These are phyloP conservation scores for Lamellibrachia luymesi DNA, from an alignment of 1,140 invertebrate genomes.

Conservation along the genomic window DNA sequence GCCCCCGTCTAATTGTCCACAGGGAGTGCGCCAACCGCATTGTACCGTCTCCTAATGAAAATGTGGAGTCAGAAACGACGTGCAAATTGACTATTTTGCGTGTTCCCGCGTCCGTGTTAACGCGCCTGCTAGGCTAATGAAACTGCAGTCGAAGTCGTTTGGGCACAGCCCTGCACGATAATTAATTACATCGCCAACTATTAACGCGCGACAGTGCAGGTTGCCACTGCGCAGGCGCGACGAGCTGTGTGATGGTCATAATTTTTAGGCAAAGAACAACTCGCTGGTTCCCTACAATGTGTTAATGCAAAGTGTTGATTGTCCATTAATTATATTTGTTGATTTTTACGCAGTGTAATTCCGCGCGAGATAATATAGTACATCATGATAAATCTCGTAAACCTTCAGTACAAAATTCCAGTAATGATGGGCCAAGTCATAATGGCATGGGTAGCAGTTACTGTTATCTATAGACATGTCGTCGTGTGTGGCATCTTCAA, in stretches of 20 bases:
- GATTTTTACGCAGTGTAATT: too few species aligned
- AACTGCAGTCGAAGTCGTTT: slow-evolving; percentile 1
- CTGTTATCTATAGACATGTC: too few species aligned
- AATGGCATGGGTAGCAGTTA: too few species aligned
- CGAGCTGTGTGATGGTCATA: neutral
- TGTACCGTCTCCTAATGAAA: neutral
- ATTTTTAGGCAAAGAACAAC: neutral
- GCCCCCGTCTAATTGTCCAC: neutral
- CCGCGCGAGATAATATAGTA: too few species aligned
- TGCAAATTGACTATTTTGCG: neutral
- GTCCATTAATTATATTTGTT: too few species aligned
- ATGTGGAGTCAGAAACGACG: neutral
- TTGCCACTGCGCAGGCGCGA: neutral
- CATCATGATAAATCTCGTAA: too few species aligned
- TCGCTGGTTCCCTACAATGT: too few species aligned
- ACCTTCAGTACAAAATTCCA: too few species aligned
- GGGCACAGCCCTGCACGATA: neutral
- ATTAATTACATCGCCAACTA: slow-evolving; percentile 1
- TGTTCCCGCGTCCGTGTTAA: neutral
- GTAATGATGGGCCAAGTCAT: too few species aligned
- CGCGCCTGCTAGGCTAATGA: neutral
- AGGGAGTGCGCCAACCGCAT: neutral
- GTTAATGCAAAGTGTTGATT: too few species aligned
- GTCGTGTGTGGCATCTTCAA: too few species aligned
- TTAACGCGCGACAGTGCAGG: neutral